Base-by-base conservation (phyloP, 1,140 invertebrate species). In the Muscidifurax raptorellus region DNA sequence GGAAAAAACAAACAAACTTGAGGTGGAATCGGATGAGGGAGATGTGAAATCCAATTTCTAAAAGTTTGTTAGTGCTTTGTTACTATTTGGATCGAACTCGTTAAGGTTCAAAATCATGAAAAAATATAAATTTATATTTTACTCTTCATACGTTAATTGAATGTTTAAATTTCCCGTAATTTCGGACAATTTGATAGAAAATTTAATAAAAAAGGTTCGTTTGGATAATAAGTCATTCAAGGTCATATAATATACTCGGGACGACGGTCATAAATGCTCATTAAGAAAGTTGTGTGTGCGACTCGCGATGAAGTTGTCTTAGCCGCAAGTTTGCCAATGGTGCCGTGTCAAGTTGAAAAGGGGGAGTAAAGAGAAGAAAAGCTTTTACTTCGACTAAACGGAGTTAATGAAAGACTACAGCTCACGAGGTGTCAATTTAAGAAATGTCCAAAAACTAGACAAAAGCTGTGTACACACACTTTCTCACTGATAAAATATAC, bases 321-420 rank as follows among this genome's bases (percentile, higher is more conserved):
- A 47, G 36, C 15, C 12, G 5, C 18, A 71, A 80, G 30, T 80
- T 80, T 67, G 28, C 78, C 66, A 47, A 71, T 80, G 36, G 52
- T 22, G 64, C 18, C 9, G 5, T 27, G 27, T 82, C 18, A 74
- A 74, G 80, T 82, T 30, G 44, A 25, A 74, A 44, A 74, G 22
- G 13, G 69, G 44, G 5, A 36, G 32, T 36, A 36, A 0, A 28
- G 15, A 30, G 64, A 27, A 80, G 52, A 36, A 67, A 25, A 32
- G 59, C 59, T 59, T 59, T 52, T n/a, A 28, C 27, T 9, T 59
- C 15, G 80, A 36, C 28, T 27, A 82, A 82, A 74, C 71, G 25
- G 74, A 82, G 80, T 82, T 82, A 82, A 82, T 82, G 80, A 44
- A 82, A 82, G 74, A 28, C 80, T 82, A 47, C 44, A 69, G 80